A percentile compares a stretch with the other conserved stretches of the same genome.
Conservation (phyloP, 2,113 vertebrate species). For the Marmota monax region DNA sequence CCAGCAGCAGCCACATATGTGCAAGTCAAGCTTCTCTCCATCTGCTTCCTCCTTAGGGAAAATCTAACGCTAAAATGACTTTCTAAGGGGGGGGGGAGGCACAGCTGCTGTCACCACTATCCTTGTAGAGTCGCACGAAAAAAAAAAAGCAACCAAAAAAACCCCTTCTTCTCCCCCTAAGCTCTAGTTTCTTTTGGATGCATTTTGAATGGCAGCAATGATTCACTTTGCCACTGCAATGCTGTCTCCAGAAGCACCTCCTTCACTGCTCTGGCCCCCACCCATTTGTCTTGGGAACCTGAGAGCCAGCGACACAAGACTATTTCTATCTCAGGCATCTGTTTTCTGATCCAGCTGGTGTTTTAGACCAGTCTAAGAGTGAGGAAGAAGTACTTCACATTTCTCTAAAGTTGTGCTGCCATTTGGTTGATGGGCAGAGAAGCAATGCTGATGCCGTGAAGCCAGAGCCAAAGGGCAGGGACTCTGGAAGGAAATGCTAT, state of each 20-base stretch:
- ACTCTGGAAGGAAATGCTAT: rapidly evolving
- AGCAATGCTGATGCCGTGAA: too few relatives aligned
- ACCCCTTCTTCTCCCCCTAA: not conserved
- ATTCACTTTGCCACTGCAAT: not conserved
- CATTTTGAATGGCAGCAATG: not conserved
- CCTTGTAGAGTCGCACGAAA: not conserved
- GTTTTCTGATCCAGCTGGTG: slow-evolving; percentile 47
- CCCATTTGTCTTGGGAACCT: slow-evolving; percentile 39
- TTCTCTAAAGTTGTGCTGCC: slow-evolving; percentile 15
- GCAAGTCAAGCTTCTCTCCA: slow-evolving; percentile 57
- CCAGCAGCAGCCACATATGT: slow-evolving; percentile 66
- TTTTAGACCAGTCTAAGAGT: slow-evolving; percentile 49
- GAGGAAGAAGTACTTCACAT: slow-evolving; percentile 25
- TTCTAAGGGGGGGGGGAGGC: slow-evolving; percentile 54
- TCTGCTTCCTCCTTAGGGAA: slow-evolving; percentile 73
- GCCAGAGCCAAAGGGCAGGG: not conserved
- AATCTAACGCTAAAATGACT: slow-evolving; percentile 52
- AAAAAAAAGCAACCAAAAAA: not conserved
- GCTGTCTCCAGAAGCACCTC: not conserved
- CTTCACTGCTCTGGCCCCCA: not conserved
- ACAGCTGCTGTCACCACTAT: slow-evolving; percentile 65
- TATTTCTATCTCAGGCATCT: slow-evolving; percentile 69
- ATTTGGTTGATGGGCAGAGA: too few relatives aligned
- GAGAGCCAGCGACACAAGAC: slow-evolving; percentile 42
- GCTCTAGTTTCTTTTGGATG: not conserved